phyloP scores from a whole-genome alignment of 1,140 invertebrate species.

The Sinonovacula constricta region DNA sequence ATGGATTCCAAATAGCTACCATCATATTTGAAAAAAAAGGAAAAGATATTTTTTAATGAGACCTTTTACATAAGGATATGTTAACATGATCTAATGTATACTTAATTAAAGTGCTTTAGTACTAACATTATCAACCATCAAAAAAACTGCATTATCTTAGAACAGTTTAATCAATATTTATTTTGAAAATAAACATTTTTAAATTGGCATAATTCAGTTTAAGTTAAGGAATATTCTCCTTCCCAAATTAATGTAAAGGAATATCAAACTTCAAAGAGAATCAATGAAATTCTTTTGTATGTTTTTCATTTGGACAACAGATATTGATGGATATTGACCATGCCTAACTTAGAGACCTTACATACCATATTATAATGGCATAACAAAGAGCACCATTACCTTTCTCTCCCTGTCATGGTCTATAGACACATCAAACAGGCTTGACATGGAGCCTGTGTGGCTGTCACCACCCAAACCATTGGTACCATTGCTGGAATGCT shows the following conservation, averaged over 20 bases:
- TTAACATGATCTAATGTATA: too few species aligned
- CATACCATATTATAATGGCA: background rate
- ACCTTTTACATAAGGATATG: too few species aligned
- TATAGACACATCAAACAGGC: conserved; percentile 34
- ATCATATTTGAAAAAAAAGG: too few species aligned
- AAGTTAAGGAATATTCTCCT: background rate
- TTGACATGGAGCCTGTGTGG: conserved; percentile 36
- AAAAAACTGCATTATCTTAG: too few species aligned
- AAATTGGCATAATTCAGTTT: conserved; percentile 33
- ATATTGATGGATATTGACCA: background rate
- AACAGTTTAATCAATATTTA: too few species aligned
- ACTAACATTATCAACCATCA: too few species aligned
- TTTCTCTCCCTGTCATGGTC: background rate
- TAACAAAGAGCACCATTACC: background rate
- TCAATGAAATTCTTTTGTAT: too few species aligned
- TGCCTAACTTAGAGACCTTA: background rate
- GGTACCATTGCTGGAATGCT: conserved; percentile 14
- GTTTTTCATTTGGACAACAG: too few species aligned
- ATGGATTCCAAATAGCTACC: too few species aligned
- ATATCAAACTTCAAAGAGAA: background rate
- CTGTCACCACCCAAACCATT: conserved; percentile 35
- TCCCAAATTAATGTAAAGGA: background rate
- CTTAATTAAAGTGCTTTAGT: too few species aligned
- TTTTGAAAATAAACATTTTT: too few species aligned
- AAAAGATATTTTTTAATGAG: too few species aligned